Conservation (phyloP, 2,888 invertebrate species). For the Gastracanthus pulcherrimus region DNA sequence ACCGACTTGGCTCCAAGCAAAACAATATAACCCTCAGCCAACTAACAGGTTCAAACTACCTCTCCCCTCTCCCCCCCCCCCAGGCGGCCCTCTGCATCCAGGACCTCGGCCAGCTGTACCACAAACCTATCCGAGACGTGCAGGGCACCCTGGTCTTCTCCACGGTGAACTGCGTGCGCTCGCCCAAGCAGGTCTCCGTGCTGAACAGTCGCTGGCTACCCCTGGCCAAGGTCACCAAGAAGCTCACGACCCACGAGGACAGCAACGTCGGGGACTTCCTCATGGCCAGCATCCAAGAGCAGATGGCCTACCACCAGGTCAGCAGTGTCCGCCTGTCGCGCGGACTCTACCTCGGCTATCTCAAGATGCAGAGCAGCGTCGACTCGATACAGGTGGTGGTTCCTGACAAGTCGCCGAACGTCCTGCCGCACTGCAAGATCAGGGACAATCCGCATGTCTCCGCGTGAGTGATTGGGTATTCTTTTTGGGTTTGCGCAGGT, state of each 20-base stretch:
- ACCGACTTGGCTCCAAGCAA: no score
- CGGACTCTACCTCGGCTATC: slow-evolving; percentile 96
- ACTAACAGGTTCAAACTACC: no score
- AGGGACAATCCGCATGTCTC: slow-evolving; percentile 97
- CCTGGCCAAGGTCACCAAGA: slow-evolving; percentile 89
- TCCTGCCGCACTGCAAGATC: slow-evolving; percentile 95
- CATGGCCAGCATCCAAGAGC: slow-evolving; percentile 92
- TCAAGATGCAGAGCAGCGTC: slow-evolving; percentile 97
- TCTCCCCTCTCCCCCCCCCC: no score
- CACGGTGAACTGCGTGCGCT: slow-evolving; percentile 89
- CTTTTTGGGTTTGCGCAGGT: no score
- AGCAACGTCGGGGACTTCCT: slow-evolving; percentile 90
- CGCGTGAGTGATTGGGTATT: slow-evolving; percentile 80
- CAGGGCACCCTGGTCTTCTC: slow-evolving; percentile 95
- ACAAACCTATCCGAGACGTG: slow-evolving; percentile 92
- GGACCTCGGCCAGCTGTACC: slow-evolving; percentile 96
- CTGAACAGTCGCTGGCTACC: slow-evolving; percentile 96
- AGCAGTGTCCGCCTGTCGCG: slow-evolving; percentile 89
- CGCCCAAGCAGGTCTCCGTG: slow-evolving; percentile 91
- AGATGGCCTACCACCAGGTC: slow-evolving; percentile 86
- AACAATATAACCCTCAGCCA: no score
- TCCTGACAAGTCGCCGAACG: slow-evolving; percentile 94
- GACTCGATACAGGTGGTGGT: slow-evolving; percentile 96
- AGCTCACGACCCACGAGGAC: slow-evolving; percentile 86
- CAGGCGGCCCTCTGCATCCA: slow-evolving; percentile 93